Evolutionary conservation across 2,113 vertebrate species (phyloP), one percentile per base, ranked within the genome.

Genomic region (Crotophaga sulcirostris): DNA sequence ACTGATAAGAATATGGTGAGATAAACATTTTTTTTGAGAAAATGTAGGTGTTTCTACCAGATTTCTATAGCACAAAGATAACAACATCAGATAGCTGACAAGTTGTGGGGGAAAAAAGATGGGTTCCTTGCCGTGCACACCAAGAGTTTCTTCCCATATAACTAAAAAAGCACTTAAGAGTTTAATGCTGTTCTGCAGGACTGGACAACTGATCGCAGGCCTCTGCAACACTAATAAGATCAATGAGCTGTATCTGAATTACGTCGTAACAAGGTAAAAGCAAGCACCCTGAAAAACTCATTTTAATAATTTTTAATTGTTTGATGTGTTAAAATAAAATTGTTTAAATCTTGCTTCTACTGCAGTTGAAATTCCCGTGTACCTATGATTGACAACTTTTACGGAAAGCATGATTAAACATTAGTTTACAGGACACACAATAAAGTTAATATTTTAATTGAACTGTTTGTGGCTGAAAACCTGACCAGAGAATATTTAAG

Each of bases 281-380:
- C 87, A 95, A 95, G 87, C 42, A 88, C 84, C 52, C 78, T 13
- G 2, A 90, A 49, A 87, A 94, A 79, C 60, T 81, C 8, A 23
- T 60, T 75, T 92, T 36, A 75, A 95, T 49, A 89, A 95, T 72
- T 94, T 95, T 91, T 73, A 95, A 87, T 90, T 24, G 81, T 85
- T 72, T 81, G 84, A 83, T 51, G 63, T 40, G 67, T 84, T 92
- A 78, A 79, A 94, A 59, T 44, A 62, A 63, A 34, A 94, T 63
- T 66, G 40, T 84, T 59, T 87, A 74, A 76, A 81, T 76, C 34
- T 89, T 60, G 29, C 52, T 76, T 82, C 81, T 93, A 84, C 58
- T 88, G 54, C 31, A 64, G 84, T 5, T 94, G 34, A 84, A 74
- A 95, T 90, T 94, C 76, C 40, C 75, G 82, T 74, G 58, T 59